Base-by-base conservation (phyloP, 2,888 invertebrate species). In the Athalia rosae region DNA sequence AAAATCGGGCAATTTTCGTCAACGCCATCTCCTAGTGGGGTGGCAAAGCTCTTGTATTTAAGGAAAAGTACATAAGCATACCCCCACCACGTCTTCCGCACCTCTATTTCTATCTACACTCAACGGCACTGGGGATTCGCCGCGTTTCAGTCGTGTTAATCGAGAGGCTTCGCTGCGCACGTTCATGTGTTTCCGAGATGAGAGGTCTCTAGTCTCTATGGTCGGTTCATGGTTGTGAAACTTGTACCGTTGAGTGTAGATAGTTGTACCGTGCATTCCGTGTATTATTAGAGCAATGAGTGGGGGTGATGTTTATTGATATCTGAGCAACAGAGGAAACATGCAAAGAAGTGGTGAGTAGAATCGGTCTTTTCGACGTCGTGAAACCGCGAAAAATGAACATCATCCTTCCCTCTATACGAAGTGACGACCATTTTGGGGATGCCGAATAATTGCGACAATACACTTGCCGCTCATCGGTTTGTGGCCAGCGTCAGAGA, bases 281-380 rank as follows among this genome's bases (percentile, higher is more conserved):
- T 61, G 74, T 62, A 45, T 76, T 45, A 63, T 53, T 53, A 58
- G 43, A 63, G 63, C 56, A 47, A 76, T 64, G 66, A 76, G 48
- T 45, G 66, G 53, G 50, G 64, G 56, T 28, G 28, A 28, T 28
- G 2, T 28, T 61, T 45, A 64, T 64, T 76, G 53, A 76, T 61
- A 64, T 43, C 48, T 53, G 56, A 76, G 45, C 28, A 56, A 62
- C 53, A 50, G 15, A 43, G 28, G 67, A 80, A 85, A 79, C 78
- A 86, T 86, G 86, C 86, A 86, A 82, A 82, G 85, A 84, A 86
- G 84, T 82, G 86, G 86, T 86, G 81, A 84, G 86, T 78, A 79
- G 66, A 59, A 15, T 15, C 43, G 13, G 66, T 13, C 41, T n/a
- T 43, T 58, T 71, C n/a, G 58, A 56, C 43, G 15, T 58, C 13